These are phyloP conservation scores for Tetrax tetrax DNA, from an alignment of 2,113 vertebrate species.

Conservation along the genomic window DNA sequence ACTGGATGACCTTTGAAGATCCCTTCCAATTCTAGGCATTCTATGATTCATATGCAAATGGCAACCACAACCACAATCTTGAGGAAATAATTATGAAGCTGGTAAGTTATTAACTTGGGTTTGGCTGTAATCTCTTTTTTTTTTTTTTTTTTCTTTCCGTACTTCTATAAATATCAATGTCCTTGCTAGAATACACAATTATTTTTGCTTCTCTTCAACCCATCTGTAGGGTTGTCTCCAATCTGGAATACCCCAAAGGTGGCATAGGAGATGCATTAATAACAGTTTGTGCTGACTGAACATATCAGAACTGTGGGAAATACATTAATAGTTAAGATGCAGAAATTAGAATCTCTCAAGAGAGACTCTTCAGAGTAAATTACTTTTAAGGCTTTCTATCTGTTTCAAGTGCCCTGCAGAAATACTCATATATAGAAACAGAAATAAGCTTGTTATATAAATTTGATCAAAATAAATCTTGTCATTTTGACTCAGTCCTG, in stretches of 20 bases:
- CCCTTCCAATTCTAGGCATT: too few relatives aligned
- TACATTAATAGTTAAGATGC: neutral
- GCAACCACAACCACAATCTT: conserved; percentile 69
- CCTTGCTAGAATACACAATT: neutral
- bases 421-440: neutral
- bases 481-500: neutral
- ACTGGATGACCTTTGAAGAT: too few relatives aligned
- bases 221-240: neutral
- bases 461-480: neutral
- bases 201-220: neutral
- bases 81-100: conserved; percentile 84
- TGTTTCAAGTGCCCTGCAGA: neutral
- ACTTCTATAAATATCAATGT: neutral
- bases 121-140: neutral
- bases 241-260: neutral
- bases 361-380: neutral
- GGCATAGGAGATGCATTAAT: neutral
- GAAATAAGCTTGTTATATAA: neutral
- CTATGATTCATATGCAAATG: conserved; percentile 21
- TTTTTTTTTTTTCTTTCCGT: neutral
- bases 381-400: neutral
- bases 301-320: neutral
- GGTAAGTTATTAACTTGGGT: conserved; percentile 61
- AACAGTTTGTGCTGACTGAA: neutral
- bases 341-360: neutral